Evolutionary conservation across 2,888 invertebrate genomes (phyloP).

Genomic region (Odontocolon sp.): DNA sequence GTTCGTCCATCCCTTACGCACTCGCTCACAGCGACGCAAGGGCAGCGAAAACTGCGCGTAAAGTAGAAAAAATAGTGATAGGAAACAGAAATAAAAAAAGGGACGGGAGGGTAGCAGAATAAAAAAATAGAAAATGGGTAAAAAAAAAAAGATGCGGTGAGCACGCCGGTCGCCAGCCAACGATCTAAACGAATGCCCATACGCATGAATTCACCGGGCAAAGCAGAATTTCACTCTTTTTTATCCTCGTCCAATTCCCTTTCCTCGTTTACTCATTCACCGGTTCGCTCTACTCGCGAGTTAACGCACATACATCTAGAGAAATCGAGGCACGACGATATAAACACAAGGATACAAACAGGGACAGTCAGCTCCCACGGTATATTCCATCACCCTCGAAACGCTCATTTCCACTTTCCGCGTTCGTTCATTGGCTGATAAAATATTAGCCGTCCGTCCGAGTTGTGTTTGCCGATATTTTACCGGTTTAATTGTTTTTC

Average conservation of each 20-base stretch:
- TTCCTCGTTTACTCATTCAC: constrained; percentile 26
- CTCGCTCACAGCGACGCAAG: constrained; percentile 10
- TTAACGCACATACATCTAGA: neutral
- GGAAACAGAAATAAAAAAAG: neutral
- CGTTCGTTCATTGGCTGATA: constrained; percentile 71
- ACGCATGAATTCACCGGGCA: constrained; percentile 26
- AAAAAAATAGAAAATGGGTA: neutral
- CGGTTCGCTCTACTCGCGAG: constrained; percentile 15
- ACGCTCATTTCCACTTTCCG: constrained; percentile 61
- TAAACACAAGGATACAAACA: constrained; percentile 36
- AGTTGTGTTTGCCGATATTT: constrained; percentile 77
- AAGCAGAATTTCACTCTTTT: constrained; percentile 1
- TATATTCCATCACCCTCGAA: constrained; percentile 45
- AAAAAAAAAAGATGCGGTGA: constrained; percentile 8
- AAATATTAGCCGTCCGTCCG: constrained; percentile 77
- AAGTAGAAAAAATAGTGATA: constrained; percentile 12
- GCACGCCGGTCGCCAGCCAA: neutral
- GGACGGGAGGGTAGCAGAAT: too few species aligned
- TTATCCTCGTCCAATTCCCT: neutral
- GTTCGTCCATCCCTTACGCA: constrained; percentile 6
- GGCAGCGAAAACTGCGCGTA: constrained; percentile 12
- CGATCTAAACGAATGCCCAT: constrained; percentile 43
- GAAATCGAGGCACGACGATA: neutral
- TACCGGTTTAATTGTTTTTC: constrained; percentile 79
- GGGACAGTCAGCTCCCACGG: constrained; percentile 27